Base-by-base conservation (phyloP, 2,888 invertebrate genomes). In the Eupithecia vulgata region DNA sequence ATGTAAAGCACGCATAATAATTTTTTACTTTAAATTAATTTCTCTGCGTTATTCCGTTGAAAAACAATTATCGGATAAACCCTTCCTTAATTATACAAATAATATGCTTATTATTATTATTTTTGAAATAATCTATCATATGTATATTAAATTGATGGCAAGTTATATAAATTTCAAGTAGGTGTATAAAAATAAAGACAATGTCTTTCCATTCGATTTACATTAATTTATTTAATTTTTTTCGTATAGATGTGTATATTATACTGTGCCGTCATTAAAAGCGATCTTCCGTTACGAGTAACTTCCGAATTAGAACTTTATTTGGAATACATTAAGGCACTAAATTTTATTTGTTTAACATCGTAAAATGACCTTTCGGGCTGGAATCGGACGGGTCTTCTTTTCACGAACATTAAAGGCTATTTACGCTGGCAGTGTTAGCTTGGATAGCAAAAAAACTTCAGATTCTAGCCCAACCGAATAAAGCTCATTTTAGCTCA, bases 191-290 rank as follows among this genome's bases (percentile, higher is more conserved):
- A 34, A 61, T 34, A 34, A 61, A 61, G 61, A 59, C 59, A 61
- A 34, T 34, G 61, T 34, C 30, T 34, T 34, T 61, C 30, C 30
- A 61, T 57, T 57, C 15, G 34, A 61, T 45, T 59, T 59, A 59
- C 3, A 34, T 30, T 61, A 59, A 61, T 45, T 71, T 71, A 61
- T 59, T 67, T 71, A 1, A 70, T 35, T 34, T n/a, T 10, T 67
- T 61, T 35, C 40, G n/a, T 45, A 21, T 72, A 72, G 21, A 64
- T 45, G 62, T 45, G 35, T 45, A 57, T n/a, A 30, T 57, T 37
- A 17, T 71, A 17, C 5, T 67, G 21, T 8, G 48, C n/a, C 21
- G 52, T 52, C n/a, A 4, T 52, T 52, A 48, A 48, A 48, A n/a
- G 21, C n/a, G 10, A 52, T 52, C 10, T 10, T 21, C 21, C 52